Evolutionary conservation across 2,888 invertebrate genomes (phyloP).

Genomic region (Phengaris alcon): DNA sequence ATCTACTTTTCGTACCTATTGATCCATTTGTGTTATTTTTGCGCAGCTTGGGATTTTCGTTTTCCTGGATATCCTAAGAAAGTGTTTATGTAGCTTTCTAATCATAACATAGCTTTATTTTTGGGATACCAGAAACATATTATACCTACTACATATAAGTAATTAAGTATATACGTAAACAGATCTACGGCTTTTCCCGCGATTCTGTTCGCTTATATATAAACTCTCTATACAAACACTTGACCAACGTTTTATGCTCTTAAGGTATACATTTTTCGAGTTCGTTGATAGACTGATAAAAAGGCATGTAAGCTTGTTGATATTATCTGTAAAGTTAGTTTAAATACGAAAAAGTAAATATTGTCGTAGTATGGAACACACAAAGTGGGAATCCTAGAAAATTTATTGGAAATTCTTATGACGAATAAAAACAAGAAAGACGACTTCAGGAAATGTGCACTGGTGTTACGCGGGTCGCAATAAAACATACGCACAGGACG

Average conservation of each 20-base stretch:
- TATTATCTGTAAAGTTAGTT: background rate
- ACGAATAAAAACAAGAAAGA: constrained; percentile 18
- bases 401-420: constrained; percentile 24
- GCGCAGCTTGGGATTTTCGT: background rate
- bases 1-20: background rate
- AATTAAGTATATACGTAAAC: background rate
- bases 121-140: background rate
- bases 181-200: background rate
- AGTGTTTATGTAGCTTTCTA: background rate
- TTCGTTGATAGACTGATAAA: background rate
- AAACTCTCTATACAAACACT: no score
- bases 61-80: background rate
- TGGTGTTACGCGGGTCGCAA: constrained; percentile 27
- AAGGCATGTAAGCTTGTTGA: background rate
- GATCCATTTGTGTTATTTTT: background rate
- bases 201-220: no score
- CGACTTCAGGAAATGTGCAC: constrained; percentile 21
- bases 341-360: background rate
- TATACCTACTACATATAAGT: background rate
- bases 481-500: constrained; percentile 26
- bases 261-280: no score
- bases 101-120: background rate
- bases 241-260: no score
- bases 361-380: background rate
- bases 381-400: background rate